A percentile compares a stretch with the other conserved stretches of the same genome.
Conservation (phyloP, 1,140 invertebrate genomes). For the Microplitis mediator region DNA sequence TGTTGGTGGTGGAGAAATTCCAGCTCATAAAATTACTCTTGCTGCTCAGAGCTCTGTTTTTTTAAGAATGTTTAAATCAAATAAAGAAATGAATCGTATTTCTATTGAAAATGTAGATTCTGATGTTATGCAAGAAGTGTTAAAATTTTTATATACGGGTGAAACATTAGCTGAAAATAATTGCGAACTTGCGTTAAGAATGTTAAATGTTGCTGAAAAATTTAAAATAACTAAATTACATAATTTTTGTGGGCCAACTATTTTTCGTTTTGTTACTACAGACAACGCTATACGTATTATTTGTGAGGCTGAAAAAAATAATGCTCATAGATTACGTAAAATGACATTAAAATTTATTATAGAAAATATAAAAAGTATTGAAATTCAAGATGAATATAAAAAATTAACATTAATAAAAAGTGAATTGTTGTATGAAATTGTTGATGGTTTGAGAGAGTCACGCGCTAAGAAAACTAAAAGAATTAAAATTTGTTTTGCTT, state of each 20-base stretch:
- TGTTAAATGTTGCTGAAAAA: not conserved
- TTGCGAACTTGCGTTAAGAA: not conserved
- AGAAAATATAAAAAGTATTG: no score
- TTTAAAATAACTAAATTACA: not conserved
- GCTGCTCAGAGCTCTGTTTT: not conserved
- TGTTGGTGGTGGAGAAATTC: not conserved
- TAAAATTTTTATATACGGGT: not conserved
- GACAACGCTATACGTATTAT: not conserved
- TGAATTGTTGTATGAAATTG: no score
- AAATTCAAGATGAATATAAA: no score
- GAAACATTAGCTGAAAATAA: not conserved
- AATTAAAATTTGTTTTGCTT: no score
- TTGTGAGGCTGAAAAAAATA: no score
- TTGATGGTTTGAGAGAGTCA: no score
- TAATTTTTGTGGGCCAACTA: not conserved
- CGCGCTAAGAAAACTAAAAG: no score
- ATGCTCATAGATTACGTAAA: no score
- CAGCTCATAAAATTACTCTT: not conserved
- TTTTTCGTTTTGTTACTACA: not conserved
- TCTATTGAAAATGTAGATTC: not conserved
- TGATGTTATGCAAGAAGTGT: not conserved
- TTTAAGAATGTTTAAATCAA: not conserved
- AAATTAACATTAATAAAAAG: no score
- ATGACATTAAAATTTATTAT: no score
- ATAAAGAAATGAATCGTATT: not conserved